Conservation (phyloP, 2,113 vertebrate species). For the Vimba vimba region DNA sequence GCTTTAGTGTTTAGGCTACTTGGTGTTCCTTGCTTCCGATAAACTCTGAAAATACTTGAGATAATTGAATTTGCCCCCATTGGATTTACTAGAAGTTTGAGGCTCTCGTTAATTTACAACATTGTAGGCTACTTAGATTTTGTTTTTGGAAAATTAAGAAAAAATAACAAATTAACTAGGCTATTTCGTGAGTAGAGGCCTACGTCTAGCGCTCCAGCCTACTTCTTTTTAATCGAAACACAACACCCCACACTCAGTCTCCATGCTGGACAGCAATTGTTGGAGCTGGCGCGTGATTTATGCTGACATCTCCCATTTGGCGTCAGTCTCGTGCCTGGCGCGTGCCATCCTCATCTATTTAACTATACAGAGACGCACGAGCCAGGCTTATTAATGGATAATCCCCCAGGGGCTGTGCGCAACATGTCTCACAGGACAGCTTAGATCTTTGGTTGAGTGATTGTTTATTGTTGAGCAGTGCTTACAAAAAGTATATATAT, state of each 20-base stretch:
- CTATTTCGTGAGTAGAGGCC: background rate
- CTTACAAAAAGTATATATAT: constrained; percentile 53
- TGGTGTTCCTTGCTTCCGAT: background rate
- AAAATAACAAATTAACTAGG: background rate
- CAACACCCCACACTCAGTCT: background rate
- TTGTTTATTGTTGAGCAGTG: constrained; percentile 33
- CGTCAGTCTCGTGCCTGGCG: constrained; percentile 71
- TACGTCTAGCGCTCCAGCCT: background rate
- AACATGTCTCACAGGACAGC: constrained; percentile 34
- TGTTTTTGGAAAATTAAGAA: background rate
- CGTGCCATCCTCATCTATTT: constrained; percentile 68
- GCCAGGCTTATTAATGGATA: constrained; percentile 27
- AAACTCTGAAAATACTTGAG: background rate
- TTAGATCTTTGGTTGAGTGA: constrained; percentile 23
- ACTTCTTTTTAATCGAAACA: background rate
- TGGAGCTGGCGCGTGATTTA: constrained; percentile 29
- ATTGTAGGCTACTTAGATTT: background rate
- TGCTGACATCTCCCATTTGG: background rate
- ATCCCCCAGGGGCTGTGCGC: constrained; percentile 55
- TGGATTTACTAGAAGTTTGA: background rate
- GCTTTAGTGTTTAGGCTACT: background rate
- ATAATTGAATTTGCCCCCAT: background rate
- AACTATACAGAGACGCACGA: constrained; percentile 42
- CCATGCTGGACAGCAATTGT: constrained; percentile 45
- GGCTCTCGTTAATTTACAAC: background rate